These are phyloP conservation scores for Anolis carolinensis DNA, from an alignment of 2,113 vertebrate genomes.

Conservation along the genomic window DNA sequence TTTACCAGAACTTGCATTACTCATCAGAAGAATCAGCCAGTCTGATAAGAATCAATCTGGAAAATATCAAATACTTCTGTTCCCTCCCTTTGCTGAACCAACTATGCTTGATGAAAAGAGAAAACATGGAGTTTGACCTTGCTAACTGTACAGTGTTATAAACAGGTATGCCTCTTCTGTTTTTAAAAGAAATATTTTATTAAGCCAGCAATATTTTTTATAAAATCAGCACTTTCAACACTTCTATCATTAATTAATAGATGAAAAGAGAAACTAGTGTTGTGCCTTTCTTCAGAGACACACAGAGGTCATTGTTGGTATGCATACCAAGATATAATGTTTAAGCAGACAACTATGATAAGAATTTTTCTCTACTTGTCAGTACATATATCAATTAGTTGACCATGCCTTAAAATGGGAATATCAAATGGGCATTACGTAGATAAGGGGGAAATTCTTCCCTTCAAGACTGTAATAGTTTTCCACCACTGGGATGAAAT, in stretches of 20 bases:
- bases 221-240: not conserved
- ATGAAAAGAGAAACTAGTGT: not conserved
- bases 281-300: constrained; percentile 50
- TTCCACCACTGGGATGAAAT: not conserved
- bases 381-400: constrained; percentile 27
- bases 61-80: not conserved
- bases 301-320: constrained; percentile 20
- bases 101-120: not conserved
- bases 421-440: constrained; percentile 44
- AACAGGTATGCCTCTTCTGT: not conserved
- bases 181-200: not conserved
- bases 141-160: not conserved
- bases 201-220: not conserved
- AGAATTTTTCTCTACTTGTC: constrained; percentile 46
- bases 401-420: constrained; percentile 39
- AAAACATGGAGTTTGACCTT: not conserved
- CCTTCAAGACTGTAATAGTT: not conserved
- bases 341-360: constrained; percentile 48
- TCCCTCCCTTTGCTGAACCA: not conserved
- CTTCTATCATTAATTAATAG: constrained; percentile 18
- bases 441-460: constrained; percentile 3
- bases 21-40: not conserved
- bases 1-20: not conserved
- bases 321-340: constrained; percentile 12
- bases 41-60: not conserved